Percentiles rank a stretch among this genome's conserved stretches.
phyloP scores from a whole-genome alignment of 37 sponge, comb jelly and placozoan genomes.

The Haliclona indistincta region DNA sequence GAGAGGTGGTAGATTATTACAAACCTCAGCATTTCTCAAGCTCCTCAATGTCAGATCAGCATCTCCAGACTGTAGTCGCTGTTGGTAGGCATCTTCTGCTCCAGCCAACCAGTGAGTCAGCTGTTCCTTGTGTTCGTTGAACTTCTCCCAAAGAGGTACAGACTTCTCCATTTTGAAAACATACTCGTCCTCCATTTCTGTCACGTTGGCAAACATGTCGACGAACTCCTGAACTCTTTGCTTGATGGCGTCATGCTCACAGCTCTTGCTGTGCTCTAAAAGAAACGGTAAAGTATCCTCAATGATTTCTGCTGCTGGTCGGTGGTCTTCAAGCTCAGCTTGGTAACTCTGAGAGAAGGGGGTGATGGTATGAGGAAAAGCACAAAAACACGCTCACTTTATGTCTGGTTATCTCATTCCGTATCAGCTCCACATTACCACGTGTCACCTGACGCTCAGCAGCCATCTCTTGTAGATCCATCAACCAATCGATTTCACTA shows the following conservation, averaged over 20 bases:
- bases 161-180: slow-evolving; percentile 37
- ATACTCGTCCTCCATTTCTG: neutral
- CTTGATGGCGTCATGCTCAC: slow-evolving; percentile 10
- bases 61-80: slow-evolving; percentile 26
- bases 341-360: slow-evolving; percentile 10
- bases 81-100: slow-evolving; percentile 28
- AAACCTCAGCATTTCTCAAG: slow-evolving; percentile 27
- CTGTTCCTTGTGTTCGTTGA: slow-evolving; percentile 5
- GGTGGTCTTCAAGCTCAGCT: slow-evolving; percentile 25
- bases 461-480: neutral
- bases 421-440: slow-evolving; percentile 29
- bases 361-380: neutral
- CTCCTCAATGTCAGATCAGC: slow-evolving; percentile 31
- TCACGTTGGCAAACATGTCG: slow-evolving; percentile 5
- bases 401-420: slow-evolving; percentile 36
- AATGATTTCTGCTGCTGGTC: slow-evolving; percentile 22
- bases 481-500: slow-evolving; percentile 65
- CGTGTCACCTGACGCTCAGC: neutral
- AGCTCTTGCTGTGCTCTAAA: slow-evolving; percentile 42
- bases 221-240: slow-evolving; percentile 23
- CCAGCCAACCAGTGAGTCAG: slow-evolving; percentile 28
- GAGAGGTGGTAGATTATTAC: neutral
- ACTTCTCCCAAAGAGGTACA: slow-evolving; percentile 66
- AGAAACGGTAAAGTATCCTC: slow-evolving; percentile 31
- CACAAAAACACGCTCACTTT: slow-evolving; percentile 22